Base-by-base conservation (phyloP, 2,113 vertebrate genomes). In the Ahaetulla prasina region DNA sequence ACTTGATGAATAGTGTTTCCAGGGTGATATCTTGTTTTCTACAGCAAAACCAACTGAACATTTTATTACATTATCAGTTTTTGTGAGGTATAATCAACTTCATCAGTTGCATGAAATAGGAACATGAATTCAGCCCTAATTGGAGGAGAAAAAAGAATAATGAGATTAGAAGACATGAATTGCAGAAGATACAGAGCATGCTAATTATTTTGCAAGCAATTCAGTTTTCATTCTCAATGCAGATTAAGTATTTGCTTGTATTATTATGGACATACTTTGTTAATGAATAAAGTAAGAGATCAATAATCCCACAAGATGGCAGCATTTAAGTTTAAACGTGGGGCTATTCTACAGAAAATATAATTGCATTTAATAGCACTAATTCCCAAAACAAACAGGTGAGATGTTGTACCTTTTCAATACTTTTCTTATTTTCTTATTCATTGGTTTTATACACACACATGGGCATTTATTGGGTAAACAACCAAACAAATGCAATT, bases 261-360 rank as follows among this genome's bases (percentile, higher is more conserved):
- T 80, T 39, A 39, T 80, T 68, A n/a, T n/a, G 18, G 2, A 80
- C 68, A 80, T 80, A 80, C 18, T 39, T 22, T 39, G 68, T 39
- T 80, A 39, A 80, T 39, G 16, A 35, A 91, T 23, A 90, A 27
- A 55, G 22, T 52, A 91, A 93, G 1, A 8, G 8, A 10, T 89
- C 86, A 39, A 3, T 27, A 89, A 93, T 53, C 94, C 97, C 97
- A 97, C 97, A 91, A 94, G 97, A 92, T 97, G 98, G 97, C 97
- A 97, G 95, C 96, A 68, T 97, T 97, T 94, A 96, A 95, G 94
- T 92, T 80, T 20, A 80, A 80, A 1, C 22, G 22, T 87, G 96
- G n/a, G 22, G 4, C 53, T 91, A 86, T 39, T 86, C 39, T 57
- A 52, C 43, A 20, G 90, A 55, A 43, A 84, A 35, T 84, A 27